phyloP scores from a whole-genome alignment of 1,140 invertebrate genomes.

The Drosophila hydei region DNA sequence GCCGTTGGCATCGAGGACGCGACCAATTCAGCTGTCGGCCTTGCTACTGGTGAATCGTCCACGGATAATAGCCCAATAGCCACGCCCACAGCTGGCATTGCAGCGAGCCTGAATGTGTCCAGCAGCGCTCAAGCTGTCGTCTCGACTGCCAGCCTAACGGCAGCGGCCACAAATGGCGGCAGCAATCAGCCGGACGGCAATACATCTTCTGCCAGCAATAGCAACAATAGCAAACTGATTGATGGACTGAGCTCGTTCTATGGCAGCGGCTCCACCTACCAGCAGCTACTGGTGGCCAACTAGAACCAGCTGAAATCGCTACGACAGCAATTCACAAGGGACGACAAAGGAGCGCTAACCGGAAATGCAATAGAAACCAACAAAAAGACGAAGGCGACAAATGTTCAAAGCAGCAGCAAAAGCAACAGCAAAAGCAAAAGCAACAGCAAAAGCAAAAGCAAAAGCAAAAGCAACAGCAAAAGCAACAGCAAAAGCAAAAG shows the following conservation, averaged over 20 bases:
- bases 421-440: no score
- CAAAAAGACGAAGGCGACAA: not conserved
- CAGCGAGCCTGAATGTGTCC: not conserved
- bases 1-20: conserved; percentile 22
- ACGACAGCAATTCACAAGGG: not conserved
- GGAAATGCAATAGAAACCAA: not conserved
- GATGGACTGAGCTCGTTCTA: conserved; percentile 83
- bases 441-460: no score
- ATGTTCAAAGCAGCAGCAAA: not conserved
- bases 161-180: conserved; percentile 12
- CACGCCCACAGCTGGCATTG: conserved; percentile 41
- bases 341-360: not conserved
- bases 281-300: conserved; percentile 82
- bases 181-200: not conserved
- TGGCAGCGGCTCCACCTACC: conserved; percentile 70
- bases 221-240: conserved; percentile 70
- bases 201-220: not conserved
- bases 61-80: conserved; percentile 51
- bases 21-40: conserved; percentile 8
- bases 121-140: conserved; percentile 3
- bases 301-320: conserved; percentile 46
- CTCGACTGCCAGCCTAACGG: not conserved
- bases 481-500: no score
- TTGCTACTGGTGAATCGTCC: conserved; percentile 40
- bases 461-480: not conserved